phyloP scores from a whole-genome alignment of 2,113 vertebrate genomes.

The Nycticebus coucang region DNA sequence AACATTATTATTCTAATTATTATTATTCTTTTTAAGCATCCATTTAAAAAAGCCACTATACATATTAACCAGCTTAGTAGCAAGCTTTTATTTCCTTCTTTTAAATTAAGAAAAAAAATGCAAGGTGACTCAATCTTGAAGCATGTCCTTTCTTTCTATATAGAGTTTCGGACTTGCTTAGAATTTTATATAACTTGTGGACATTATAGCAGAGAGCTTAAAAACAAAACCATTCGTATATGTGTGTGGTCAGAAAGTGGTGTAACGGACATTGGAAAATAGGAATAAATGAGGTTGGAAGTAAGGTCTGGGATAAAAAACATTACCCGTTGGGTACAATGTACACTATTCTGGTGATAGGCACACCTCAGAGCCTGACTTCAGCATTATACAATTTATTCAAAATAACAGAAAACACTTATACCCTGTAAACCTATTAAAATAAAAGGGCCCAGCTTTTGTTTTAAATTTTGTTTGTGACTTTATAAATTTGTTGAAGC shows the following conservation, averaged over 20 bases:
- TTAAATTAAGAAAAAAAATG: constrained; percentile 23
- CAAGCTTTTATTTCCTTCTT: constrained; percentile 37
- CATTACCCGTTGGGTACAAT: too few relatives aligned
- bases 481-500: not conserved
- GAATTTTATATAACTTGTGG: not conserved
- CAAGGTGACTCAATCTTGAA: constrained; percentile 23
- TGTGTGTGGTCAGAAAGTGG: too few relatives aligned
- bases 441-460: not conserved
- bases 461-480: not conserved
- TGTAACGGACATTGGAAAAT: too few relatives aligned
- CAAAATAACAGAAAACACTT: too few relatives aligned
- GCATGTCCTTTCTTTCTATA: not conserved
- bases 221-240: not conserved
- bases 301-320: too few relatives aligned
- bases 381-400: too few relatives aligned
- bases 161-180: not conserved
- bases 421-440: too few relatives aligned
- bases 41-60: constrained; percentile 29
- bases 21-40: constrained; percentile 62
- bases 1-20: constrained; percentile 67
- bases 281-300: too few relatives aligned
- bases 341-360: too few relatives aligned
- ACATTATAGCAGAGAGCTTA: not conserved
- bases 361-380: too few relatives aligned
- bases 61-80: constrained; percentile 44